phyloP scores from a whole-genome alignment of 2,888 invertebrate genomes.

The Dascillus cervinus region DNA sequence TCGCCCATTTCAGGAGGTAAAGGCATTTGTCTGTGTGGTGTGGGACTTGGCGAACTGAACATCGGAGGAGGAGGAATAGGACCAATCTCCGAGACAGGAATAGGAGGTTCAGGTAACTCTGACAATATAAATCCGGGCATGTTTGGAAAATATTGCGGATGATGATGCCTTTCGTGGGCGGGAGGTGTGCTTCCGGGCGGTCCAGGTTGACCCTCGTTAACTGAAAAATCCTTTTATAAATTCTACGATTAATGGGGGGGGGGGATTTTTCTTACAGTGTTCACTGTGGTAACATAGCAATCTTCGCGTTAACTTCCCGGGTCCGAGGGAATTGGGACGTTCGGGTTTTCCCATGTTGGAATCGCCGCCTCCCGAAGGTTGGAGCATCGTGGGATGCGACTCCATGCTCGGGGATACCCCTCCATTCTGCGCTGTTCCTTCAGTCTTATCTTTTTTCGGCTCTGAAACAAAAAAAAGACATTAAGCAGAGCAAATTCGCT shows the following conservation, averaged over 20 bases:
- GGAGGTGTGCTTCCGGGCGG: conserved; percentile 41
- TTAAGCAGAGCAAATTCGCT: no score
- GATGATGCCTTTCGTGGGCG: conserved; percentile 36
- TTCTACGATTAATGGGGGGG: neutral
- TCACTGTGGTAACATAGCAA: conserved; percentile 74
- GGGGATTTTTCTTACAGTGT: conserved; percentile 50
- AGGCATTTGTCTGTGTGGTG: conserved; percentile 47
- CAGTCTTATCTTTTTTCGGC: conserved; percentile 91
- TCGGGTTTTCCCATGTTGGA: conserved; percentile 50
- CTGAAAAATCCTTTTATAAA: conserved; percentile 37
- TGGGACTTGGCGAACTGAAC: conserved; percentile 85
- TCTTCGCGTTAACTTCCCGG: conserved; percentile 68
- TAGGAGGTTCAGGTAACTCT: conserved; percentile 86
- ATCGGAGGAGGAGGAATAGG: conserved; percentile 80
- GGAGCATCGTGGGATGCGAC: conserved; percentile 34
- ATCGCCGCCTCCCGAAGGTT: conserved; percentile 29
- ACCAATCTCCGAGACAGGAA: conserved; percentile 86
- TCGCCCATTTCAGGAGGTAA: conserved; percentile 39
- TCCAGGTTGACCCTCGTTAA: conserved; percentile 49
- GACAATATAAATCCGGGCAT: conserved; percentile 58
- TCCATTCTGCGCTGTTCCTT: conserved; percentile 52
- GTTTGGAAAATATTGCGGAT: conserved; percentile 24
- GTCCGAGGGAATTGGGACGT: conserved; percentile 72
- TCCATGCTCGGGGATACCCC: conserved; percentile 55
- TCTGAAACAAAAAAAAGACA: conserved; percentile 54